Conservation (phyloP, 2,797 vertebrate genomes). For the Acridotheres tristis region DNA sequence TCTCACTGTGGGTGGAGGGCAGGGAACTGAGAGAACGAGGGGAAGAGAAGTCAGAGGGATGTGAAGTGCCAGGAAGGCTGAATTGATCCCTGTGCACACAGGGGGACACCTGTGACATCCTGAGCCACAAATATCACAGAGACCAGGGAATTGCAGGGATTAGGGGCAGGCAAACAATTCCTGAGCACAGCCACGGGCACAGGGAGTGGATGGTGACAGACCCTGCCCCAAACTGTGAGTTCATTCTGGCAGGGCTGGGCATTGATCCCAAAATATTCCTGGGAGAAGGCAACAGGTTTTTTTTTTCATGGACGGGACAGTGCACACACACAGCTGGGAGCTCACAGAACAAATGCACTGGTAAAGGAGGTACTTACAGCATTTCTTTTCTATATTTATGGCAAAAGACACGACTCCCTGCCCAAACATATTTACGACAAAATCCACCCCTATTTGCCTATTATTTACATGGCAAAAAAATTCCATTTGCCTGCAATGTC, state of each 20-base stretch:
- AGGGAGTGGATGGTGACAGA: neutral
- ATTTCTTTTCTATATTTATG: neutral
- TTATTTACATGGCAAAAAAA: neutral
- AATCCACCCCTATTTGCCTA: neutral
- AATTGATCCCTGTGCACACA: neutral
- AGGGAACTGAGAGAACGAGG: neutral
- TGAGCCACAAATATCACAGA: neutral
- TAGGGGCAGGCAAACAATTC: neutral
- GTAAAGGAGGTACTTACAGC: neutral
- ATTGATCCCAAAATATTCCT: neutral
- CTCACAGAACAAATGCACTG: neutral
- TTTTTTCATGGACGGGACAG: too few relatives aligned
- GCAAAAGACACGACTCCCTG: neutral
- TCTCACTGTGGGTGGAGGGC: neutral
- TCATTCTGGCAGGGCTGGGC: rapidly evolving
- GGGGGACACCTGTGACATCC: neutral
- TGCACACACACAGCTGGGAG: neutral
- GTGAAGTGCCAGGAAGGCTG: neutral
- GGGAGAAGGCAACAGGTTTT: rapidly evolving
- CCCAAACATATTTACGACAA: neutral
- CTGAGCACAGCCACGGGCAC: neutral
- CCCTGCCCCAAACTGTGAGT: rapidly evolving
- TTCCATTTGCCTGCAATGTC: neutral
- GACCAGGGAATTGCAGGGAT: neutral
- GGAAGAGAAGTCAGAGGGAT: neutral